Evolutionary conservation across 1,140 invertebrate genomes (phyloP).

Genomic region (Sitodiplosis mosellana): DNA sequence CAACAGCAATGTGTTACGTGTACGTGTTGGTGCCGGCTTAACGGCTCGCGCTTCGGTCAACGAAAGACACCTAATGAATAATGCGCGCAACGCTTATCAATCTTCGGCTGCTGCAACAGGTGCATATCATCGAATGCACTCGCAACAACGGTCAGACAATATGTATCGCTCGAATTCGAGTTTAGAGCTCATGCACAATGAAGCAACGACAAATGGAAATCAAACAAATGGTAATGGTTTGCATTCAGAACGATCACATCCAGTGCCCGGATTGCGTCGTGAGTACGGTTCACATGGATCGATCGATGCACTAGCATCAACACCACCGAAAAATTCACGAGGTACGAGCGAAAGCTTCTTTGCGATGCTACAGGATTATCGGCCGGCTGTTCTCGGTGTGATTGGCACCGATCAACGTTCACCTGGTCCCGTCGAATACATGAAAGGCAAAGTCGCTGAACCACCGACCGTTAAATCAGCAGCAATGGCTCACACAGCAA

Average conservation of each 20-base stretch:
- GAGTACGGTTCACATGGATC: constrained; percentile 38
- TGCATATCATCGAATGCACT: constrained; percentile 2
- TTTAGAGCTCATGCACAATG: constrained; percentile 30
- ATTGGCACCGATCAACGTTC: constrained; percentile 39
- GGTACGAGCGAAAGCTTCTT: constrained; percentile 46
- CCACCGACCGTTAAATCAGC: constrained; percentile 19
- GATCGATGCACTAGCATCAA: constrained; percentile 3
- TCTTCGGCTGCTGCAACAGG: constrained; percentile 11
- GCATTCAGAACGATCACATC: constrained; percentile 15
- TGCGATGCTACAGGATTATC: constrained; percentile 60
- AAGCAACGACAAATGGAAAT: constrained; percentile 5
- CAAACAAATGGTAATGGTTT: constrained; percentile 16
- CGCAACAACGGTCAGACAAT: constrained; percentile 20
- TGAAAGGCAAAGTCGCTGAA: constrained; percentile 28
- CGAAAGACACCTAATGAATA: constrained; percentile 13
- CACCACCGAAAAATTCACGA: constrained; percentile 8
- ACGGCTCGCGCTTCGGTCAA: constrained; percentile 5
- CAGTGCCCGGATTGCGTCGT: constrained; percentile 27
- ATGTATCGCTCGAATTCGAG: constrained; percentile 39
- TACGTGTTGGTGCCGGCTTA: constrained; percentile 24
- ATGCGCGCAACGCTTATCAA: constrained; percentile 8
- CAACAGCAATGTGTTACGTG: constrained; percentile 27
- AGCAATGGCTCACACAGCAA: constrained; percentile 25
- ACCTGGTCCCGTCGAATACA: constrained; percentile 39
- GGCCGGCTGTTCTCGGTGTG: constrained; percentile 30